Evolutionary conservation across 2,888 invertebrate genomes (phyloP), one percentile per base, ranked within the genome.

Genomic region (Eulithis prunata): DNA sequence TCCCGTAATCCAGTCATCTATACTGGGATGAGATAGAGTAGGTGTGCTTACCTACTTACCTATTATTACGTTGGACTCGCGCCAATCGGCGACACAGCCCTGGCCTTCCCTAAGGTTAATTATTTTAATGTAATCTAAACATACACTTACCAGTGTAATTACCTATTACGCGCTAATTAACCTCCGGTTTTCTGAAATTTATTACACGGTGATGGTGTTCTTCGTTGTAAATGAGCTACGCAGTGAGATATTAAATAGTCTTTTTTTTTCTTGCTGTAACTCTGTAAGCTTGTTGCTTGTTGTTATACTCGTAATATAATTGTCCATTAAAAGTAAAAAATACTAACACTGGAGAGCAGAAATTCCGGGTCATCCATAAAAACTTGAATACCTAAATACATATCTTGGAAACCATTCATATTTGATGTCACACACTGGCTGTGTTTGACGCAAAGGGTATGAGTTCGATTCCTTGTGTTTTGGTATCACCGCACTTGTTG

Each of bases 71-170:
- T 84, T 91, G 91, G 91, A 89, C 56, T 21, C 60, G 68, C 54
- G 87, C 91, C 91, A 92, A 88, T 73, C 75, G 78, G 84, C 84
- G 90, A 90, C 90, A 89, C 82, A 85, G 81, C 83, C 84, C 71
- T 87, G 91, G 89, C 91, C 91, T 88, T 88, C 80, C 68, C 71
- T 78, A 83, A 88, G 89, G 91, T 86, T 88, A 88, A 86, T 87
- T 85, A 88, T 89, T 87, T 86, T 84, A 84, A 86, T 88, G 83
- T 81, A 79, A 82, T 78, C 78, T 78, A 78, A 78, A 80, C 76
- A 71, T 75, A 70, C 71, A 68, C 61, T 73, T 68, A 69, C 66
- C 62, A 57, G 57, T 71, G 69, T 74, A 77, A 76, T 76, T 75
- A 72, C 63, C 65, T 54, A 57, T 69, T 54, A 63, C 62, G 56